These are phyloP conservation scores for Diogma glabrata DNA, from an alignment of 2,888 invertebrate species.

Conservation along the genomic window DNA sequence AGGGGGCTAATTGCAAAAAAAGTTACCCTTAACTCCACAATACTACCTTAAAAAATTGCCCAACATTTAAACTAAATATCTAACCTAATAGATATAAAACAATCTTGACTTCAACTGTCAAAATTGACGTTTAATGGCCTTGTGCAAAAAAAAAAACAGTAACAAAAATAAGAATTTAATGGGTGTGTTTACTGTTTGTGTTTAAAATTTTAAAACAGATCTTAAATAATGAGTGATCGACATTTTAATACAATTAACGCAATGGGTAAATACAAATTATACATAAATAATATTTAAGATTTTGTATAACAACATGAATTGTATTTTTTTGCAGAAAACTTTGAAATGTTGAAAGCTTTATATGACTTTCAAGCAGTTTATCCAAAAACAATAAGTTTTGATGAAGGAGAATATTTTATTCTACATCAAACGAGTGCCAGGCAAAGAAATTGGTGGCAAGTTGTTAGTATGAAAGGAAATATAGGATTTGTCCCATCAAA, in stretches of 20 bases:
- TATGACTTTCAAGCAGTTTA: slow-evolving; percentile 78
- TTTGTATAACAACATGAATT: no score
- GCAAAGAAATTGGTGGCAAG: slow-evolving; percentile 82
- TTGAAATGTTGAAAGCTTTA: slow-evolving; percentile 71
- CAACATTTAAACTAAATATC: no score
- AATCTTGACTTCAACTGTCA: background rate
- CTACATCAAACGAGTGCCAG: slow-evolving; percentile 67
- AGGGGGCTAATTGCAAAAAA: no score
- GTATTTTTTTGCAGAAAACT: slow-evolving; percentile 46
- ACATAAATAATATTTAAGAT: background rate
- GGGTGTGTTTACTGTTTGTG: slow-evolving; percentile 5
- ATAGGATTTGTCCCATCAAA: slow-evolving; percentile 80
- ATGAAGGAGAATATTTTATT: slow-evolving; percentile 68
- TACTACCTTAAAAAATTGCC: no score
- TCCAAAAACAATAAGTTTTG: slow-evolving; percentile 71
- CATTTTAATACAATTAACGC: slow-evolving; percentile 2
- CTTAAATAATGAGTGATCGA: slow-evolving; percentile 4
- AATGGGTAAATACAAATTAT: slow-evolving; percentile 3
- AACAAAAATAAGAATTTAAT: slow-evolving; percentile 7
- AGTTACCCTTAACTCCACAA: no score
- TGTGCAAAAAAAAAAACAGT: slow-evolving; percentile 1
- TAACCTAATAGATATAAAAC: no score
- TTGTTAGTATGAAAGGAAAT: slow-evolving; percentile 68
- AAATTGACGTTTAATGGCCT: background rate
- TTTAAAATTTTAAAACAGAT: background rate